Conservation (phyloP, 2,797 vertebrate species). For the Amphiprion clarkii region DNA sequence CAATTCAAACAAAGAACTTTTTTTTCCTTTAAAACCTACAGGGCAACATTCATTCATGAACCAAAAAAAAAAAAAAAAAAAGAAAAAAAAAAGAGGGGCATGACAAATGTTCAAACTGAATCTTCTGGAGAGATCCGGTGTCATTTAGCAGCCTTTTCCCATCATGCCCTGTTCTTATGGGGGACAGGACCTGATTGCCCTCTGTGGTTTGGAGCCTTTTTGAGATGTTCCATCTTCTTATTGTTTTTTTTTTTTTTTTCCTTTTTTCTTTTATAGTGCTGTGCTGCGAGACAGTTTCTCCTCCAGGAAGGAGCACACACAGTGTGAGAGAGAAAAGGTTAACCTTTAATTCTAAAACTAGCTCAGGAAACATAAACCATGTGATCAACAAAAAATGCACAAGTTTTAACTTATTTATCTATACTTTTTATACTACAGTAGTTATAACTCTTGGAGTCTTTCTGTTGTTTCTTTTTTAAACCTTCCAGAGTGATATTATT, state of each 20-base stretch:
- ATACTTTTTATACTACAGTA: slow-evolving; percentile 99
- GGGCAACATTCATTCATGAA: slow-evolving; percentile 95
- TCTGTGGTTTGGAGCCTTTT: slow-evolving; percentile 87
- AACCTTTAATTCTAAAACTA: slow-evolving; percentile 98
- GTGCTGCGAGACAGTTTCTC: slow-evolving; percentile 96
- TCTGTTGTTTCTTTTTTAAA: slow-evolving; percentile 81
- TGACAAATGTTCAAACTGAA: slow-evolving; percentile 85
- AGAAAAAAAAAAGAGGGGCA: slow-evolving; percentile 82
- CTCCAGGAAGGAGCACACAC: slow-evolving; percentile 99
- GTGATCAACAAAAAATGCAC: slow-evolving; percentile 98
- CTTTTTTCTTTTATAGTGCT: slow-evolving; percentile 84
- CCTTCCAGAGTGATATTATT: slow-evolving; percentile 90
- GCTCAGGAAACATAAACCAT: slow-evolving; percentile 97
- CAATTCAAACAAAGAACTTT: slow-evolving; percentile 94
- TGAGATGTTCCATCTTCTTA: slow-evolving; percentile 86
- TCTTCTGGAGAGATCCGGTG: slow-evolving; percentile 84
- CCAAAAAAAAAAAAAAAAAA: slow-evolving; percentile 82
- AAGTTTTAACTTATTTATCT: slow-evolving; percentile 99
- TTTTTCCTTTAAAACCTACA: slow-evolving; percentile 88
- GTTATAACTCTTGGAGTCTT: slow-evolving; percentile 99
- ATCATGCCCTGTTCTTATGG: slow-evolving; percentile 91
- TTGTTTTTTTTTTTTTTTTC: slow-evolving; percentile 57
- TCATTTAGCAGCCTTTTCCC: slow-evolving; percentile 87
- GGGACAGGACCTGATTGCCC: slow-evolving; percentile 88
- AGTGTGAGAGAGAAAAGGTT: slow-evolving; percentile 95